Conservation (phyloP, 2,797 vertebrate species). For the Antrozous pallidus region DNA sequence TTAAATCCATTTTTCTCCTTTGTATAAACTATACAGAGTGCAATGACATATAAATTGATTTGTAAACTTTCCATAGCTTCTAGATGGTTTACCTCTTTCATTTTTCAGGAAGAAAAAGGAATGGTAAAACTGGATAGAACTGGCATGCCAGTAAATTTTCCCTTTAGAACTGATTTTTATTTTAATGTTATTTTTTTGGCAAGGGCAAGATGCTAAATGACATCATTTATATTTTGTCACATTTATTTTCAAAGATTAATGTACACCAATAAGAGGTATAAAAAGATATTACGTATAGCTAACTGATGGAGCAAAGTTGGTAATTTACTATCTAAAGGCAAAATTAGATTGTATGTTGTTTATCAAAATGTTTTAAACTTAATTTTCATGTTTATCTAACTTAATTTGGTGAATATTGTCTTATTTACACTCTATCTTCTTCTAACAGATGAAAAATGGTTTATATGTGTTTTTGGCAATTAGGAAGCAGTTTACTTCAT, state of each 20-base stretch:
- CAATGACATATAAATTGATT: conserved; percentile 48
- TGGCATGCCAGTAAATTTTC: not conserved
- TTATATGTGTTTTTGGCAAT: not conserved
- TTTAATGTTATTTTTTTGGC: not conserved
- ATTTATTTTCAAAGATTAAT: conserved; percentile 34
- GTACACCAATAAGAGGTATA: not conserved
- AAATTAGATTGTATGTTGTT: not conserved
- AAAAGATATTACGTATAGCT: not conserved
- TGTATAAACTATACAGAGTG: conserved; percentile 24
- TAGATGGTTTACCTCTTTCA: not conserved
- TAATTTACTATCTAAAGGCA: not conserved
- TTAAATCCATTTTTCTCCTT: conserved; percentile 46
- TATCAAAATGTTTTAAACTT: not conserved
- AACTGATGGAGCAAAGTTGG: not conserved
- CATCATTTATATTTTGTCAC: not conserved
- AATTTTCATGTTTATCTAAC: not conserved
- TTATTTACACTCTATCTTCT: not conserved
- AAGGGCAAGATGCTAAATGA: not conserved
- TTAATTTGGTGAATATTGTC: not conserved
- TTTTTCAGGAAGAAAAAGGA: conserved; percentile 19
- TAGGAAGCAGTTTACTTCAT: not conserved
- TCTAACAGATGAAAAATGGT: not conserved
- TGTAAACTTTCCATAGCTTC: conserved; percentile 29
- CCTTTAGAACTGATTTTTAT: not conserved
- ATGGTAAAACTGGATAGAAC: not conserved